phyloP scores from a whole-genome alignment of 92 coral and sea anemone genomes.

The Porites evermanni region DNA sequence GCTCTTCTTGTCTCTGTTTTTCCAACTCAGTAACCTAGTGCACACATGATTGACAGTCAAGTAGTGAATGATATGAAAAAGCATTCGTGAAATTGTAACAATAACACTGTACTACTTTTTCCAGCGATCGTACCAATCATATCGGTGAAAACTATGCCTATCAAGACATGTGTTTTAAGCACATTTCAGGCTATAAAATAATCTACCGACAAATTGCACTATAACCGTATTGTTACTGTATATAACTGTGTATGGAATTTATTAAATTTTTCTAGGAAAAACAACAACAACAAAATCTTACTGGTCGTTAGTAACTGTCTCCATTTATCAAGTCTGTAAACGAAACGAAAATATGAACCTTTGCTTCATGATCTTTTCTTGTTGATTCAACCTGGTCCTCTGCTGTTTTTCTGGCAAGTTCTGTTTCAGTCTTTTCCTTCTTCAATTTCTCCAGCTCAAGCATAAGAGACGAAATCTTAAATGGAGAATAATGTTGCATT shows the following conservation, averaged over 20 bases:
- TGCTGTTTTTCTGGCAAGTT: constrained; percentile 56
- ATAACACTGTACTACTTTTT: too few relatives aligned
- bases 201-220: too few relatives aligned
- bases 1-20: constrained; percentile 49
- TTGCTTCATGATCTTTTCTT: constrained; percentile 52
- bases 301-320: background rate
- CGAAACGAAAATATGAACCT: constrained; percentile 28
- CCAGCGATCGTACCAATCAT: too few relatives aligned
- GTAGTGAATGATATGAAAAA: background rate
- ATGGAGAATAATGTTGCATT: background rate
- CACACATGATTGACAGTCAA: background rate
- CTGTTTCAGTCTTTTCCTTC: constrained; percentile 41
- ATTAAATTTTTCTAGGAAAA: too few relatives aligned
- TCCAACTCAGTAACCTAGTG: constrained; percentile 62
- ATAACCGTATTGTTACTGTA: too few relatives aligned
- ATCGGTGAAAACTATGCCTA: too few relatives aligned
- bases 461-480: constrained; percentile 56
- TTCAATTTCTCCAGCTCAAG: constrained; percentile 44
- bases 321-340: background rate
- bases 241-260: too few relatives aligned
- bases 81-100: background rate
- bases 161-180: too few relatives aligned
- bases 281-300: too few relatives aligned
- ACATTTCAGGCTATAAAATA: too few relatives aligned
- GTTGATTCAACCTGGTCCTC: constrained; percentile 60